These are phyloP conservation scores for Scaptomyza polygonia DNA, from an alignment of 2,888 invertebrate genomes.

Conservation along the genomic window DNA sequence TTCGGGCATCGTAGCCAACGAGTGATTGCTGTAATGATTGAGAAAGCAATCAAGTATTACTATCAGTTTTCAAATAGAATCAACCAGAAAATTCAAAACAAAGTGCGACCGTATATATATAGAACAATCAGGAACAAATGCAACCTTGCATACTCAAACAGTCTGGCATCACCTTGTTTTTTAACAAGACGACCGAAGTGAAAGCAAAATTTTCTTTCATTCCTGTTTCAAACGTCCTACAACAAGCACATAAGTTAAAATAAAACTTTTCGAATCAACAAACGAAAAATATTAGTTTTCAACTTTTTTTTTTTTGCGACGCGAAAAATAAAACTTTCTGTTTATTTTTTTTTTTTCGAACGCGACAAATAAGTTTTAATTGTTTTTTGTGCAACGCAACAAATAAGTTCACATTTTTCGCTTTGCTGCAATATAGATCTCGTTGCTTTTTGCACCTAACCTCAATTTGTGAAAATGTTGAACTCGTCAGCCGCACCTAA, in stretches of 20 bases:
- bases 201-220: not conserved
- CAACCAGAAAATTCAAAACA: not conserved
- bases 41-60: not conserved
- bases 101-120: no score
- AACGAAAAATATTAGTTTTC: not conserved
- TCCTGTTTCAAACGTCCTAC: not conserved
- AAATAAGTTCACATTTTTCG: not conserved
- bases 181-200: not conserved
- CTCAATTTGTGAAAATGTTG: not conserved
- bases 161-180: not conserved
- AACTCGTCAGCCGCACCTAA: not conserved
- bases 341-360: no score
- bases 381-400: not conserved
- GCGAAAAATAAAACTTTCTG: no score
- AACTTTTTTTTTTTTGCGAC: not conserved
- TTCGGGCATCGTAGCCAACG: constrained; percentile 48
- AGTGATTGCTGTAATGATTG: constrained; percentile 35
- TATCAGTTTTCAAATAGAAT: not conserved
- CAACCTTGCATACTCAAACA: not conserved
- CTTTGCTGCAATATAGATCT: not conserved
- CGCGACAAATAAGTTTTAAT: not conserved
- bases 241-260: not conserved
- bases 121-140: not conserved
- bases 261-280: not conserved
- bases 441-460: not conserved